Percentiles rank a stretch among this genome's conserved stretches.
phyloP scores from a whole-genome alignment of 2,797 vertebrate species.

The Nannoperca australis region DNA sequence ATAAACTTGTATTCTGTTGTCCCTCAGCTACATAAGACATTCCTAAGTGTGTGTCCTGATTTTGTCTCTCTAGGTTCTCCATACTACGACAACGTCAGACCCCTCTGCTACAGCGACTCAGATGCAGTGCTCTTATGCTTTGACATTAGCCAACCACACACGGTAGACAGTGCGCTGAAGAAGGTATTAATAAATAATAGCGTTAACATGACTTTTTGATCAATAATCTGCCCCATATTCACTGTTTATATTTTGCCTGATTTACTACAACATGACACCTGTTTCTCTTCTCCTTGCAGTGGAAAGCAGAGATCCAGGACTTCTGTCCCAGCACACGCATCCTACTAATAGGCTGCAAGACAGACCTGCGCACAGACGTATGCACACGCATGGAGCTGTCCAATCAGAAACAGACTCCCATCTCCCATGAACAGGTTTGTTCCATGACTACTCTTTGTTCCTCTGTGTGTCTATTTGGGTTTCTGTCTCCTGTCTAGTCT shows the following conservation, averaged over 20 bases:
- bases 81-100: slow-evolving; percentile 96
- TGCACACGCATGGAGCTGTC: slow-evolving; percentile 95
- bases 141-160: slow-evolving; percentile 94
- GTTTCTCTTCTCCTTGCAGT: slow-evolving; percentile 79
- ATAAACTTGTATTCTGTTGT: neutral
- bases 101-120: slow-evolving; percentile 97
- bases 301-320: slow-evolving; percentile 95
- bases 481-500: slow-evolving; percentile 2
- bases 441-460: neutral
- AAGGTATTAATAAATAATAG: slow-evolving; percentile 88
- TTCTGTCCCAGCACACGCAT: slow-evolving; percentile 94
- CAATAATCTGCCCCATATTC: neutral
- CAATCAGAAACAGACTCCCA: slow-evolving; percentile 92
- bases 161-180: slow-evolving; percentile 91
- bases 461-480: neutral
- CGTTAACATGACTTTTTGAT: neutral
- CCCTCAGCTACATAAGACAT: neutral
- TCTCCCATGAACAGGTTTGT: slow-evolving; percentile 94
- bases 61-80: slow-evolving; percentile 88
- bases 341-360: slow-evolving; percentile 95
- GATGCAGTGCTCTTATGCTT: slow-evolving; percentile 95
- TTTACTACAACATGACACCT: neutral
- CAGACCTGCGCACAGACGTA: slow-evolving; percentile 92
- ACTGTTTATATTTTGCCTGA: neutral
- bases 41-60: slow-evolving; percentile 1